phyloP scores from a whole-genome alignment of 2,797 vertebrate species.

The Glossophaga mutica region DNA sequence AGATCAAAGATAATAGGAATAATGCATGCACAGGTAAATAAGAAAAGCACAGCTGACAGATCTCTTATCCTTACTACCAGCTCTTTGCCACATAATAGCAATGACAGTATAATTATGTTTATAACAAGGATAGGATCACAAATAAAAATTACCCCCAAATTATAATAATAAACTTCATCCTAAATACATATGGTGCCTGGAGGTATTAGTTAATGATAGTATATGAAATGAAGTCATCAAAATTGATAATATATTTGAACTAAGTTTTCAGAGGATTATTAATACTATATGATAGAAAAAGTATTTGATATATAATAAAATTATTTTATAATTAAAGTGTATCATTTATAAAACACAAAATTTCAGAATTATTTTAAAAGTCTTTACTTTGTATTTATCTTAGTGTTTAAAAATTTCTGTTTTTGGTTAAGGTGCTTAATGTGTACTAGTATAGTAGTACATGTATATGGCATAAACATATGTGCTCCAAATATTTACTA shows the following conservation, averaged over 20 bases:
- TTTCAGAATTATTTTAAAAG: neutral
- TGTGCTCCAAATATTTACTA: neutral
- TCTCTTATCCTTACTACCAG: neutral
- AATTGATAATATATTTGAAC: conserved; percentile 8
- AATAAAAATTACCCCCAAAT: neutral
- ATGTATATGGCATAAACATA: neutral
- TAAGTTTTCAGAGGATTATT: conserved; percentile 6
- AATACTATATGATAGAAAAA: neutral
- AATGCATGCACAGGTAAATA: neutral
- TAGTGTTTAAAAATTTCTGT: neutral
- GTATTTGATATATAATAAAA: neutral
- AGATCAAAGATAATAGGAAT: neutral
- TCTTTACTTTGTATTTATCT: neutral
- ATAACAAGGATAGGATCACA: neutral
- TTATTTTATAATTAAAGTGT: neutral
- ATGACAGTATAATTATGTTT: neutral
- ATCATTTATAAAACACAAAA: neutral
- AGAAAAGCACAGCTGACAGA: neutral
- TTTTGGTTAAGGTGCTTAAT: neutral
- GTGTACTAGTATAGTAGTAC: neutral
- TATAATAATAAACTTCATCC: neutral
- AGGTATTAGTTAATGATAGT: neutral
- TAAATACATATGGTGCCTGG: neutral
- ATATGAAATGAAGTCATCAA: neutral
- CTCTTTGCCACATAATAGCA: neutral